These are phyloP conservation scores for Mesoligia furuncula DNA, from an alignment of 2,888 invertebrate species.

Conservation along the genomic window DNA sequence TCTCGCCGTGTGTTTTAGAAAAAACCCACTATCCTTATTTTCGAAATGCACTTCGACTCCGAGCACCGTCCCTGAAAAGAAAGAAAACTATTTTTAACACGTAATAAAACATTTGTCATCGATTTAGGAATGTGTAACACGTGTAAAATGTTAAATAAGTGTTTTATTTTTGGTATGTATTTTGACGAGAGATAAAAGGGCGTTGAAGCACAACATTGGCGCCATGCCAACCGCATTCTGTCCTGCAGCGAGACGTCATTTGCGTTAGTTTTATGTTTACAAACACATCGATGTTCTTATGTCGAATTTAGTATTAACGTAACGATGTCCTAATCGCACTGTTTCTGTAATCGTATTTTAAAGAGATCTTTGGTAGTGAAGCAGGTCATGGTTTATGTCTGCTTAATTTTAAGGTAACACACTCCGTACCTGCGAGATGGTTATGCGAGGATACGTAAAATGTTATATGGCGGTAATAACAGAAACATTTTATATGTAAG, in stretches of 20 bases:
- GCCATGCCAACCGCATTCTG: slow-evolving; percentile 80
- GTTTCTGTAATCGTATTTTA: slow-evolving; percentile 1
- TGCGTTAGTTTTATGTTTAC: slow-evolving; percentile 78
- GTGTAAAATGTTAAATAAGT: slow-evolving; percentile 81
- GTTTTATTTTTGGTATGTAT: slow-evolving; percentile 79
- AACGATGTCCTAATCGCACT: slow-evolving; percentile 23
- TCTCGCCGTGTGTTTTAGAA: slow-evolving; percentile 95
- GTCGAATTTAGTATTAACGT: slow-evolving; percentile 31
- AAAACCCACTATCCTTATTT: slow-evolving; percentile 97
- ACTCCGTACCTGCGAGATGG: slow-evolving; percentile 34
- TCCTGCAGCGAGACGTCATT: slow-evolving; percentile 77
- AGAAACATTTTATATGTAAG: slow-evolving; percentile 63
- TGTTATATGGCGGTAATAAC: slow-evolving; percentile 65
- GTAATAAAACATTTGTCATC: slow-evolving; percentile 70
- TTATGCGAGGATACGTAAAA: slow-evolving; percentile 60
- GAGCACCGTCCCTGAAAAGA: slow-evolving; percentile 92
- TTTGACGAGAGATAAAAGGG: slow-evolving; percentile 83
- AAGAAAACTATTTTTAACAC: slow-evolving; percentile 70
- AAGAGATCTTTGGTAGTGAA: slow-evolving; percentile 30
- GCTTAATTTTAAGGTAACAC: slow-evolving; percentile 53
- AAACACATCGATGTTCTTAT: slow-evolving; percentile 77
- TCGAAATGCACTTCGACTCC: slow-evolving; percentile 97
- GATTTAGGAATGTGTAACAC: slow-evolving; percentile 72
- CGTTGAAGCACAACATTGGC: slow-evolving; percentile 82
- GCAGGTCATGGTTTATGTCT: slow-evolving; percentile 52